phyloP scores from a whole-genome alignment of 2,888 invertebrate species.

The Cactoblastis cactorum region DNA sequence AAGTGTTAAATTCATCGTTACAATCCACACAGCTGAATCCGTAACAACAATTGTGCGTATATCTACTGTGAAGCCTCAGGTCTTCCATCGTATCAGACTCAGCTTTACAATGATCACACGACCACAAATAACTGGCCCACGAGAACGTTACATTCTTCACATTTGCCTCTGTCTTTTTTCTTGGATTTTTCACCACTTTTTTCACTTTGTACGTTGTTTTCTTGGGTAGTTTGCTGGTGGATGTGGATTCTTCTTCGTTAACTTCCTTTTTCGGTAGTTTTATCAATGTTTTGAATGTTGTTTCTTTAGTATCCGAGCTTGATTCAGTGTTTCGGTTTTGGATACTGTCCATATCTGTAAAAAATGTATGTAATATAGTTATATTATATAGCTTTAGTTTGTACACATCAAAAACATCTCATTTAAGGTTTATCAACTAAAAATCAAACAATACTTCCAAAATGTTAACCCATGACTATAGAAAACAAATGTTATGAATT shows the following conservation, averaged over 20 bases:
- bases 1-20: slow-evolving; percentile 18
- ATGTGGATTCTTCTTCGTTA: not conserved
- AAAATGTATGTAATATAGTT: no score
- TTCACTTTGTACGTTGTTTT: not conserved
- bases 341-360: not conserved
- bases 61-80: slow-evolving; percentile 21
- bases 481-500: no score
- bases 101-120: slow-evolving; percentile 19
- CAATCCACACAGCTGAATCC: slow-evolving; percentile 25
- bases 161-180: not conserved
- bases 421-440: no score
- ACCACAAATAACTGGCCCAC: slow-evolving; percentile 23
- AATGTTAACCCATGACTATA: no score
- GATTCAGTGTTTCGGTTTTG: not conserved
- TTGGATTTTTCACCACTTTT: not conserved
- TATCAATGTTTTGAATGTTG: not conserved
- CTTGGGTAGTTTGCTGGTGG: not conserved
- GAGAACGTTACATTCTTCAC: slow-evolving; percentile 10
- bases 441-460: no score
- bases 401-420: no score
- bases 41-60: slow-evolving; percentile 20
- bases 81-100: slow-evolving; percentile 16
- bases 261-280: not conserved
- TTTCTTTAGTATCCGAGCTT: not conserved
- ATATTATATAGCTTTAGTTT: no score